phyloP scores from a whole-genome alignment of 64 coral and sea anemone genomes.

The Actinia tenebrosa region DNA sequence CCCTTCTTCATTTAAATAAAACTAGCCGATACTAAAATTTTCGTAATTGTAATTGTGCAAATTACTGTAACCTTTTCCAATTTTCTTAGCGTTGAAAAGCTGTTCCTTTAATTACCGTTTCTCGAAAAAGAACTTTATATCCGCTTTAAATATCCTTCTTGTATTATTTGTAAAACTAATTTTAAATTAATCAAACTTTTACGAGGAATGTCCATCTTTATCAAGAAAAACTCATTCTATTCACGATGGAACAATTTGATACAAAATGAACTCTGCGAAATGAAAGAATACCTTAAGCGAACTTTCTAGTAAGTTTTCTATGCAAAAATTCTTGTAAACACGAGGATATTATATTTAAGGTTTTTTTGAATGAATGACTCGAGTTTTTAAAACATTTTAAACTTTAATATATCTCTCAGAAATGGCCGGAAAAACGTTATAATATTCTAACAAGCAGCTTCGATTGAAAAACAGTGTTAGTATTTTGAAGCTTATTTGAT shows the following conservation, averaged over 20 bases:
- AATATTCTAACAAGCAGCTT: neutral
- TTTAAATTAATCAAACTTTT: neutral
- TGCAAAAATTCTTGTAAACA: too few relatives aligned
- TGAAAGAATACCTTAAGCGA: neutral
- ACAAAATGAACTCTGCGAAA: neutral
- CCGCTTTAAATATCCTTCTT: neutral
- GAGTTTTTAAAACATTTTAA: too few relatives aligned
- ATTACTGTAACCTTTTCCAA: neutral
- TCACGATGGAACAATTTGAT: neutral
- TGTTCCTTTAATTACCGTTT: neutral
- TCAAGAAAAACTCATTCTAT: neutral
- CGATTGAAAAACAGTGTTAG: neutral
- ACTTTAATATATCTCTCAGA: too few relatives aligned
- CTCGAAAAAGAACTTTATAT: neutral
- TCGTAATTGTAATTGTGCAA: neutral
- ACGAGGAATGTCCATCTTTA: neutral
- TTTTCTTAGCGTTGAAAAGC: neutral
- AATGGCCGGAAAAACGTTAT: too few relatives aligned
- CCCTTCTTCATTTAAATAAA: neutral
- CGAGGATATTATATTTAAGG: too few relatives aligned
- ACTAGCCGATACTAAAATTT: neutral
- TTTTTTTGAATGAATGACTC: too few relatives aligned
- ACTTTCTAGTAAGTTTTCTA: too few relatives aligned
- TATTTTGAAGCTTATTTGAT: too few relatives aligned
- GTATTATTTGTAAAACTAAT: neutral